phyloP scores from a whole-genome alignment of 2,113 vertebrate genomes.

The Mungos mungo region DNA sequence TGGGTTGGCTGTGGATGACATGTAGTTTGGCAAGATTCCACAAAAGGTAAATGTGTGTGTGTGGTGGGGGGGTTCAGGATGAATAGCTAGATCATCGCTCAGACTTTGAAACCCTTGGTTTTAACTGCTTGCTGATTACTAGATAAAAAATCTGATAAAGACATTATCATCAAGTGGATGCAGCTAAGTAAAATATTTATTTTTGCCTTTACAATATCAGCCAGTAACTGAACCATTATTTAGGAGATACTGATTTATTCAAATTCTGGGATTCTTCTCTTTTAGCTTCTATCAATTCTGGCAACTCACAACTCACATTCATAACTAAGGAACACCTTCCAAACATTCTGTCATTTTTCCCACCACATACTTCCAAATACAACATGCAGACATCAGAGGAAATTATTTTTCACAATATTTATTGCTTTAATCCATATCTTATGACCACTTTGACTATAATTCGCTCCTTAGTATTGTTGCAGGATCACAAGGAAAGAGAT shows the following conservation, averaged over 20 bases:
- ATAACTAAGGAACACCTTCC: neutral
- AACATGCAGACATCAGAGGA: neutral
- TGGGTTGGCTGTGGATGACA: neutral
- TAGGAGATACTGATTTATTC: neutral
- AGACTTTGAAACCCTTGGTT: neutral
- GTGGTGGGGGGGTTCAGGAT: neutral
- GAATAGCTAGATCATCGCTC: neutral
- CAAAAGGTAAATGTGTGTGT: neutral
- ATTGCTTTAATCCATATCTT: neutral
- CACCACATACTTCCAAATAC: neutral
- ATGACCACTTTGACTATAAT: neutral
- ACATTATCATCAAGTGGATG: neutral
- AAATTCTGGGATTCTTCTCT: neutral
- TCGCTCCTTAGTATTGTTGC: neutral
- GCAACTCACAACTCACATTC: neutral
- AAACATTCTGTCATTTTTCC: too few species aligned
- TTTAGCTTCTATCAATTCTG: neutral
- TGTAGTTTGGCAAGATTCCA: neutral
- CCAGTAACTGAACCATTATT: neutral
- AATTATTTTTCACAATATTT: neutral
- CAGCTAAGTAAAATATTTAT: neutral
- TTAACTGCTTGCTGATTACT: neutral
- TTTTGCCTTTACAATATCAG: neutral
- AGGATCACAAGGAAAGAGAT: neutral
- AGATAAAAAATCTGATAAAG: neutral